These are phyloP conservation scores for Drosophila mayri DNA, from an alignment of 1,140 invertebrate species.

Conservation along the genomic window DNA sequence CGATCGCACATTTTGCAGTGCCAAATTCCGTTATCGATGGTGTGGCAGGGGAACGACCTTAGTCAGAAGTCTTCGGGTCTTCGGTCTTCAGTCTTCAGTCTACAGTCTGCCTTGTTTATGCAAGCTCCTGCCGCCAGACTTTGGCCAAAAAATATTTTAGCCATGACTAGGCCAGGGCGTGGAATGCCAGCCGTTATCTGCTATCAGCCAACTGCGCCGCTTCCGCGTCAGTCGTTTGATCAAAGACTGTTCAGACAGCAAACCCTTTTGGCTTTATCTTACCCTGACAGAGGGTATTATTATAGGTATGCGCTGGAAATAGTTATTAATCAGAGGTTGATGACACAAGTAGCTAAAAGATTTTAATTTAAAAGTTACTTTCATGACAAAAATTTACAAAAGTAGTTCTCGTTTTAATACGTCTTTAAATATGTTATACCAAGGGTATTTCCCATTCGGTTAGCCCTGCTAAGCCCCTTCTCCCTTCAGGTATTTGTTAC, in stretches of 20 bases:
- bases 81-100: slow-evolving; percentile 1
- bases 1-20: slow-evolving; percentile 46
- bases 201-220: slow-evolving; percentile 28
- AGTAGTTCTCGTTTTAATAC: neutral
- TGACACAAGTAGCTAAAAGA: neutral
- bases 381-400: neutral
- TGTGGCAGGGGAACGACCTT: slow-evolving; percentile 55
- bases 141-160: slow-evolving; percentile 57
- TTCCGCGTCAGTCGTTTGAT: slow-evolving; percentile 49
- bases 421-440: neutral
- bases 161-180: slow-evolving; percentile 32
- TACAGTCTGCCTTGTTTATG: slow-evolving; percentile 31
- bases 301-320: too few relatives aligned
- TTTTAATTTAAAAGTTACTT: neutral
- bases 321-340: neutral
- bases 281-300: neutral
- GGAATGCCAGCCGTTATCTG: slow-evolving; percentile 27
- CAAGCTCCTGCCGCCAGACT: slow-evolving; percentile 13
- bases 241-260: slow-evolving; percentile 39
- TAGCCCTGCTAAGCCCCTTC: neutral
- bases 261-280: slow-evolving; percentile 32
- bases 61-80: slow-evolving; percentile 6
- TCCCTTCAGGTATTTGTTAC: slow-evolving; percentile 2
- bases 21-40: slow-evolving; percentile 40
- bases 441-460: neutral